Base-by-base conservation (phyloP, 2,113 vertebrate genomes). In the Gobiocypris rarus region DNA sequence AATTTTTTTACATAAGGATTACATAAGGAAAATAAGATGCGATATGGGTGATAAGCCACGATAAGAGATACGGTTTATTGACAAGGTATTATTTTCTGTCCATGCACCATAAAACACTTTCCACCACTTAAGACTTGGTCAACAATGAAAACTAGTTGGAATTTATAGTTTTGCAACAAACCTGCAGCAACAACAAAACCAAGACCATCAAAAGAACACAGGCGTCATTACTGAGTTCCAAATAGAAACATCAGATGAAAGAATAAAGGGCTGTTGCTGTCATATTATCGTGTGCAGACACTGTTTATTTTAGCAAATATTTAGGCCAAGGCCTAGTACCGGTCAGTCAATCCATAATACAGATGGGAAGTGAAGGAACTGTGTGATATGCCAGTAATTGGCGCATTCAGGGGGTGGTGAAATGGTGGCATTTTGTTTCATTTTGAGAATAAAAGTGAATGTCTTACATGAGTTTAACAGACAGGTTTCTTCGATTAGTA, bases 361-460 rank as follows among this genome's bases (percentile, higher is more conserved):
- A 69, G 31, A 69, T 11, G 52, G 7, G 17, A 69, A 41, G 34
- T 22, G 65, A 38, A 71, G 41, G 22, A 71, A 45, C 38, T n/a
- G 58, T 19, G 24, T 3, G 26, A 63, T 13, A 63, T 5, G 3
- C n/a, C 56, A 5, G 50, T 9, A 54, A 84, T 78, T 84, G 86
- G 78, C 7, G 45, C n/a, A 13, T 13, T 14, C 14, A 70, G 61
- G 22, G 73, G 73, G 78, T 22, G 63, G 83, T 82, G 59, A 4
- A 4, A 4, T 34, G 31, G 38, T 52, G 14, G 5, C 1, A n/a
- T 59, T 54, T 67, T 14, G 1, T n/a, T 13, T 43, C 59, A 22
- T 17, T 78, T 71, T 3, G 38, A 24, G 31, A 58, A n/a, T 65
- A 65, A 82, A 82, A 70, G 65, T 81, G 59, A 82, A 82, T 56